Percentiles rank a stretch among this genome's conserved stretches.
Conservation (phyloP, 1,140 invertebrate genomes). For the Saxidomus purpurata region DNA sequence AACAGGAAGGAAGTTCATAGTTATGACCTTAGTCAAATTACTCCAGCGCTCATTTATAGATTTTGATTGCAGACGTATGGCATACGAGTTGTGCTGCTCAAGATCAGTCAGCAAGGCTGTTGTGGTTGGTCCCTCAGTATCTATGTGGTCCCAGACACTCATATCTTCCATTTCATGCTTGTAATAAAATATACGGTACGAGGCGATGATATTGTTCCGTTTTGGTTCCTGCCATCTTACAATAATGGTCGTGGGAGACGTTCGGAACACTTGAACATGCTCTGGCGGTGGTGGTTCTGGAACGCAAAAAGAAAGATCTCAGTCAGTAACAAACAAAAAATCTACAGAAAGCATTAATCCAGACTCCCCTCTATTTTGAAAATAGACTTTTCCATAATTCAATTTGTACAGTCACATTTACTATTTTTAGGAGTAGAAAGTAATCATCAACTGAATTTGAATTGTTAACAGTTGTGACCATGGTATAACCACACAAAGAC, state of each 20-base stretch:
- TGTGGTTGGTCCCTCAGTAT: constrained; percentile 82
- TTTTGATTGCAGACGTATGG: constrained; percentile 91
- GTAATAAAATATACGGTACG: constrained; percentile 55
- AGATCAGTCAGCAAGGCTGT: constrained; percentile 93
- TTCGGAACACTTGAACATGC: constrained; percentile 91
- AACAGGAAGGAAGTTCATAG: constrained; percentile 70
- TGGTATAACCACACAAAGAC: no score
- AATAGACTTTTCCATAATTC: no score
- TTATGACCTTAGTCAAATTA: constrained; percentile 80
- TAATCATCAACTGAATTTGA: no score
- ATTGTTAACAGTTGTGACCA: no score
- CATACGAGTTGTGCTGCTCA: constrained; percentile 96
- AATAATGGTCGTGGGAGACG: constrained; percentile 93
- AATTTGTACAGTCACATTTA: no score
- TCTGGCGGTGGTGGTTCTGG: constrained; percentile 93
- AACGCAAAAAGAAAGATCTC: constrained; percentile 34
- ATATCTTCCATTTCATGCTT: constrained; percentile 72
- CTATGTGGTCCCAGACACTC: constrained; percentile 81
- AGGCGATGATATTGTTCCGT: constrained; percentile 81
- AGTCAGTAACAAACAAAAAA: no score
- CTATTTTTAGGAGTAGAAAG: no score
- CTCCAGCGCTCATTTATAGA: constrained; percentile 82
- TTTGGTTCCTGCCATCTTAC: constrained; percentile 97
- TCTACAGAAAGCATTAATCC: no score
- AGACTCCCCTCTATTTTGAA: no score